Evolutionary conservation across 2,888 invertebrate genomes (phyloP), one percentile per base, ranked within the genome.

Genomic region (Pharmacophagus antenor): DNA sequence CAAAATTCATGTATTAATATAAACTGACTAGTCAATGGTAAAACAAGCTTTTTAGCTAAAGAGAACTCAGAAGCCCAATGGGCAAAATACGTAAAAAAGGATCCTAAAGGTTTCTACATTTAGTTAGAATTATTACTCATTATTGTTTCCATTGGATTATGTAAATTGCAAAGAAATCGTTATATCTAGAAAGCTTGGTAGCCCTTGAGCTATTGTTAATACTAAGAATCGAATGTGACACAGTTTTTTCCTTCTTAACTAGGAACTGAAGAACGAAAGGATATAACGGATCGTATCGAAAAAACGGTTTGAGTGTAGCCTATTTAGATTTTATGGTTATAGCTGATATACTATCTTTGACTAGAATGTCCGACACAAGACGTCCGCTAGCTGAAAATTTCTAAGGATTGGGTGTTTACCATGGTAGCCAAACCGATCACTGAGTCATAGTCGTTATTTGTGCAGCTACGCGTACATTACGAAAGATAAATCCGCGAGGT

Each of bases 381-480:
- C 18, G 17, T 15, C 41, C 57, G 57, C 31, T 31, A 27, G 25
- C 56, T 56, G 61, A 65, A 63, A 64, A 62, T 56, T 62, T 62
- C 59, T 63, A 52, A 50, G 51, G 18, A 60, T 31, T 17, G 15
- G 48, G 47, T 58, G 56, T 60, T 63, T 63, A 55, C 49, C 31
- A 53, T 47, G 62, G 63, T 64, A 59, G 65, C 51, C 44, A 17
- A 21, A 41, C 49, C 41, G 58, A 58, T 58, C 42, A 47, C 50
- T 67, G 69, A 69, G 48, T 67, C 67, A 69, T 23, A 46, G 46
- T 66, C 69, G 66, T 64, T 25, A 41, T 48, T 10, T 18, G 17
- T 49, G 37, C 25, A 42, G 49, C 47, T 61, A 55, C 60, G 56
- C 46, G 20, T 46, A 54, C 31, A 55, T 53, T 61, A 47, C 23